Base-by-base conservation (phyloP, 2,113 vertebrate species). In the Proterorhinus semilunaris region DNA sequence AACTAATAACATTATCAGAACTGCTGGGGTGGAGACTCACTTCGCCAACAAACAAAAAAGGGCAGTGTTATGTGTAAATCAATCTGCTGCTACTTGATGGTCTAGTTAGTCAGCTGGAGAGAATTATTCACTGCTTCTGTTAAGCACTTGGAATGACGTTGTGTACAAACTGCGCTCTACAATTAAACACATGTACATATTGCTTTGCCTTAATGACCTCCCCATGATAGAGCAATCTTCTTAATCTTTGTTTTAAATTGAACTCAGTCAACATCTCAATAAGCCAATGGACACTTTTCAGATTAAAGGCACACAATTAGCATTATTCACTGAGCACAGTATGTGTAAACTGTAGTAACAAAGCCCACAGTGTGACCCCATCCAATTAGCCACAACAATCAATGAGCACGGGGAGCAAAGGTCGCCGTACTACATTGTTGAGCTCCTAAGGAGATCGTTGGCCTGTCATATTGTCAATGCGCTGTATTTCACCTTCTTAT, bases 311-410 rank as follows among this genome's bases (percentile, higher is more conserved):
- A n/a, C 55, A 44, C n/a, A n/a, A 21, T 52, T 61, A 57, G 36
- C 7, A 58, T 10, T 55, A 27, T 7, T 53, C 61, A 11, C 44
- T 15, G 46, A 8, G 12, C 15, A 36, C 27, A 36, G 27, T 36
- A 36, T 36, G 27, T 36, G 27, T 10, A 11, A 10, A 11, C 6
- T 27, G 17, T 12, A 21, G 53, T 27, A 55, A 55, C 17, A 11
- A 52, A 43, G 48, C 62, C 72, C 67, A 42, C 44, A 1, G 11
- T 36, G 21, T 46, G 54, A 59, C 55, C 64, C 36, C 4, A 46
- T 70, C 61, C 44, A 73, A 45, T 74, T 66, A 78, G 49, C 10
- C 49, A 17, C 15, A 59, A 7, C 8, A 67, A 72, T 74, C 36
- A 68, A 6, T 62, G 54, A 10, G 5, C 21, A 27, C 57, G 1